Percentiles rank a stretch among this genome's conserved stretches.
Conservation (phyloP, 2,797 vertebrate genomes). For the Iguana delicatissima region DNA sequence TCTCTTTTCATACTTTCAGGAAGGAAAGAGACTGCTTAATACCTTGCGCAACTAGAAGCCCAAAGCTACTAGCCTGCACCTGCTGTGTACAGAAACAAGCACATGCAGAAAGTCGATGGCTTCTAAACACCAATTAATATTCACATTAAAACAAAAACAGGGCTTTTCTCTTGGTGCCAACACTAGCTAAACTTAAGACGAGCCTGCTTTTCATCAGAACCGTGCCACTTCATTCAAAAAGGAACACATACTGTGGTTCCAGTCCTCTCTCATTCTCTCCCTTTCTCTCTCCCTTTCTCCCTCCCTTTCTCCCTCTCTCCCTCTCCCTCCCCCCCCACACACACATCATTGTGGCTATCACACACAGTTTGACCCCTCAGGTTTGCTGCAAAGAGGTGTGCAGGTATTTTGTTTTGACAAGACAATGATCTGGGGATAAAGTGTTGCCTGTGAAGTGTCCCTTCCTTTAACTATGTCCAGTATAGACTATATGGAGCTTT, state of each 20-base stretch:
- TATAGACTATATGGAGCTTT: constrained; percentile 7
- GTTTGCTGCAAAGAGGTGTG: background rate
- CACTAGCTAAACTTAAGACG: background rate
- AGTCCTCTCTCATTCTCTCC: background rate
- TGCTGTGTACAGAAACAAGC: background rate
- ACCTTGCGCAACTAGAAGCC: constrained; percentile 16
- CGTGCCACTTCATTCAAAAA: background rate
- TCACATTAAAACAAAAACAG: background rate
- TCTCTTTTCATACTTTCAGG: constrained; percentile 54
- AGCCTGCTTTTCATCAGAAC: background rate
- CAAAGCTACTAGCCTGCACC: background rate
- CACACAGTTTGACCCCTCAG: background rate
- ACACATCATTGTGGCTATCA: background rate
- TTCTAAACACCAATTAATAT: background rate
- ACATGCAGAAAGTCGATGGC: background rate
- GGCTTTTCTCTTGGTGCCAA: background rate
- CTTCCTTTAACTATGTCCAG: background rate
- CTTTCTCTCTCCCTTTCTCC: too few species aligned
- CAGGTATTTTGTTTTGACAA: background rate
- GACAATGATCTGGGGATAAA: background rate
- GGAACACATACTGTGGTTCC: background rate
- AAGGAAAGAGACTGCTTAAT: constrained; percentile 47
- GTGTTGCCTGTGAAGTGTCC: background rate
- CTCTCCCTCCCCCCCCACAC: too few species aligned
- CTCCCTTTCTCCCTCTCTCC: too few species aligned